Base-by-base conservation (phyloP, 2,113 vertebrate genomes). In the western clawed frog (Xenopus tropicalis) region DNA sequence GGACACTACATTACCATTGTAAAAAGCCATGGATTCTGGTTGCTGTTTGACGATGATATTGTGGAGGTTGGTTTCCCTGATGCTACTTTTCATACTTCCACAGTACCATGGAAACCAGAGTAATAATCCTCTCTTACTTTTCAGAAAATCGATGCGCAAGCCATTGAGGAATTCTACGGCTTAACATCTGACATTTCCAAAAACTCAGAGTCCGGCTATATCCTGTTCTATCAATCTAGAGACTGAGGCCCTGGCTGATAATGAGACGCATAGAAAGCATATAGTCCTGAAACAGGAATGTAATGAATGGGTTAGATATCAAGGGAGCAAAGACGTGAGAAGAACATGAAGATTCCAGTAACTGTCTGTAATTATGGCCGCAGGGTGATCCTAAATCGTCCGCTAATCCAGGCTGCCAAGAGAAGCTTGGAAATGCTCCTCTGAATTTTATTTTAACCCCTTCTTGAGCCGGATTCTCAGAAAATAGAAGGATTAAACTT, bases 1-100 rank as follows among this genome's bases (percentile, higher is more conserved):
- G 94, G 94, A 52, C 94, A 96, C 86, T 96, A 96, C 84, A 96
- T 96, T 86, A 96, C 94, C 85, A 96, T 96, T 66, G 94, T 96
- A 72, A 96, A 96, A 87, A 96, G 94, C 81, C 94, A 96, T 19
- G 94, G 93, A 79, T 95, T 96, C 86, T 96, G 94, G 94, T 82
- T 96, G 84, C 91, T 96, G 56, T 96, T 96, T 77, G 94, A 96
- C 63, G 94, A 96, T 66, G 94, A 96, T 85, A 95, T 96, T 66
- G 94, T 96, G 46, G 94, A 96, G 93, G 94, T 96, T 74, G 78
- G 86, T 76, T 2, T 4, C 1, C 29, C 19, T 44, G 0, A 78
- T 20, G 61, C 14, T 37, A 0, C 81, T 79, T 61, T 61, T 48
- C 3, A 13, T 54, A 37, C 9, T 5, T 44, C 20, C 44, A 20